A percentile compares a stretch with the other conserved stretches of the same genome.
Evolutionary conservation across 2,113 vertebrate species (phyloP).

Genomic region (Callospermophilus lateralis): DNA sequence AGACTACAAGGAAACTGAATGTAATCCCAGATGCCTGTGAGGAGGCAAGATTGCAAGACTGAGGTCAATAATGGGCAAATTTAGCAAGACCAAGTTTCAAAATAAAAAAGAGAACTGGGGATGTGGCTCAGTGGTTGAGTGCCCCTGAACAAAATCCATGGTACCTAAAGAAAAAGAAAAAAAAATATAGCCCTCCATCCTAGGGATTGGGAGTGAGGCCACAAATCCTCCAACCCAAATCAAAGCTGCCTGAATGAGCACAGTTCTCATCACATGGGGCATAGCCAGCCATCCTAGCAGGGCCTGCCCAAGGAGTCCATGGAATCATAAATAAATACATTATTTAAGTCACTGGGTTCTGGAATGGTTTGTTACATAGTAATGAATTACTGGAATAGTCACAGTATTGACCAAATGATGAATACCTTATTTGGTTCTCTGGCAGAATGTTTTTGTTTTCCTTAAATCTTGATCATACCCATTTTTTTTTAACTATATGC

Average conservation of each 20-base stretch:
- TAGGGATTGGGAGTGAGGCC: not conserved
- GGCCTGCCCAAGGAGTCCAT: not conserved
- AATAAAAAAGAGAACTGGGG: too few species aligned
- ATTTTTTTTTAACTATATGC: not conserved
- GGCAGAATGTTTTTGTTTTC: not conserved
- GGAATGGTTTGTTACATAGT: not conserved
- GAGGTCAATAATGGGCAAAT: too few species aligned
- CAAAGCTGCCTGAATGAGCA: not conserved
- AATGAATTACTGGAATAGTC: not conserved
- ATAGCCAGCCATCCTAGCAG: not conserved
- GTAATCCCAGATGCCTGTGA: too few species aligned
- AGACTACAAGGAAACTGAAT: not conserved
- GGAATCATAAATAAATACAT: not conserved
- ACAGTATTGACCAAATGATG: not conserved
- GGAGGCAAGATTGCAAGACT: not conserved
- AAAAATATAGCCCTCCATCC: not conserved
- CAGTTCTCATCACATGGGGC: not conserved
- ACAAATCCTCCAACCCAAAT: not conserved
- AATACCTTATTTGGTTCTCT: not conserved
- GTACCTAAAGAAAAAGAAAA: too few species aligned
- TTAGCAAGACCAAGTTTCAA: too few species aligned
- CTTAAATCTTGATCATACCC: not conserved
- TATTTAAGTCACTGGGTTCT: constrained; percentile 25
- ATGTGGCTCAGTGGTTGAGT: too few species aligned
- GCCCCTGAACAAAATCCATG: too few species aligned